Percentiles rank a stretch among this genome's conserved stretches.
Conservation (phyloP, 2,888 invertebrate species). For the Parnassius smintheus region DNA sequence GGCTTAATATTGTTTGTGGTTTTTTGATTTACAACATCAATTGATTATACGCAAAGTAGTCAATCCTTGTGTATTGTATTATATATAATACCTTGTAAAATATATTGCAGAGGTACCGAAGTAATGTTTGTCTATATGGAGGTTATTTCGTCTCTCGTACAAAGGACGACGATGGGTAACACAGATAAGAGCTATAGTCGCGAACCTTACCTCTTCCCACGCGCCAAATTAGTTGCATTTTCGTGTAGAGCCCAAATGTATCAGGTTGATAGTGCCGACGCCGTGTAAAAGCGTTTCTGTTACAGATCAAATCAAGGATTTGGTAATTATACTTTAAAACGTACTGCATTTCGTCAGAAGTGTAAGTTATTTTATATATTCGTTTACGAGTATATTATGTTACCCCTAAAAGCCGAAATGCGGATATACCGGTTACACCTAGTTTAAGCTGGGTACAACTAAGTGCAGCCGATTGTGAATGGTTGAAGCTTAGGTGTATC, state of each 20-base stretch:
- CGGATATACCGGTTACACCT: too few species aligned
- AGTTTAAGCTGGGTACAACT: too few species aligned
- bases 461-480: too few species aligned
- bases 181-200: constrained; percentile 71
- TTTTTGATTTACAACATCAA: too few species aligned
- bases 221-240: constrained; percentile 75
- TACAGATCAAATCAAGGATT: constrained; percentile 14
- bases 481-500: too few species aligned
- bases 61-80: background rate
- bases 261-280: constrained; percentile 36
- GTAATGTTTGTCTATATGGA: too few species aligned
- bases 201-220: constrained; percentile 75
- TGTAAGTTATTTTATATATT: too few species aligned
- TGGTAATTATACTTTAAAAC: background rate
- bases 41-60: background rate
- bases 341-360: background rate
- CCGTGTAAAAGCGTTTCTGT: constrained; percentile 6
- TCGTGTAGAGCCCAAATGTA: constrained; percentile 53
- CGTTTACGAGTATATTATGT: too few species aligned
- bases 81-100: background rate
- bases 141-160: constrained; percentile 12
- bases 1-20: background rate
- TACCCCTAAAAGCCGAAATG: too few species aligned
- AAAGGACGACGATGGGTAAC: constrained; percentile 57
- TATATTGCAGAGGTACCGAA: too few species aligned